Conservation (phyloP, 2,888 invertebrate genomes). For the Hydrotaea cyrtoneurina region DNA sequence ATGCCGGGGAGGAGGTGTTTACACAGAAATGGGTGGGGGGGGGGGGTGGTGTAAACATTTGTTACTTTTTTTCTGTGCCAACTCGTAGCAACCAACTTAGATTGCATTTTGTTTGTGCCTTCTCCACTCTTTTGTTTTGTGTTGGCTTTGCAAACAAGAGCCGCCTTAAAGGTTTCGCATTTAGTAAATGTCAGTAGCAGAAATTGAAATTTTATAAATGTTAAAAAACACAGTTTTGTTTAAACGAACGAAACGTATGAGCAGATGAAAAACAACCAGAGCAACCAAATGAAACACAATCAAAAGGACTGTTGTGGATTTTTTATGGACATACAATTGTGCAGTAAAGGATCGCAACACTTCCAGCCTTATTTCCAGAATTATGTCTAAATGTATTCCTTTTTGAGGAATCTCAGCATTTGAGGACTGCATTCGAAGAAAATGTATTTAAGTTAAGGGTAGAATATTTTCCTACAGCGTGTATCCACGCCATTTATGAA, state of each 20-base stretch:
- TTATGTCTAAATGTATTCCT: too few species aligned
- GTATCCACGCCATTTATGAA: too few species aligned
- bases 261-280: background rate
- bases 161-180: conserved; percentile 80
- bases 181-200: conserved; percentile 81
- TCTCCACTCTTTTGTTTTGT: background rate
- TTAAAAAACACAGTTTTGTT: conserved; percentile 39
- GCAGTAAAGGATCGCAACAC: too few species aligned
- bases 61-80: background rate
- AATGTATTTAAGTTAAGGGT: too few species aligned
- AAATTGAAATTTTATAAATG: conserved; percentile 76
- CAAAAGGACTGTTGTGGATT: background rate
- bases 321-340: background rate
- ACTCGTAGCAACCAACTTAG: background rate
- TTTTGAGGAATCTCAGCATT: too few species aligned
- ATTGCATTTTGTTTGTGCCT: conserved; percentile 2
- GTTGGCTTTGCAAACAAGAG: background rate
- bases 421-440: too few species aligned
- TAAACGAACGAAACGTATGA: conserved; percentile 19
- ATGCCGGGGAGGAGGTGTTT: background rate
- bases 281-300: background rate
- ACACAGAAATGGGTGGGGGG: too few species aligned
- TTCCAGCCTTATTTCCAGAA: too few species aligned
- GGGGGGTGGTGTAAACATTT: background rate
- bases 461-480: too few species aligned